A percentile compares a stretch with the other conserved stretches of the same genome.
These are phyloP conservation scores for Hemiprocne comata DNA, from an alignment of 2,113 vertebrate species.

Conservation along the genomic window DNA sequence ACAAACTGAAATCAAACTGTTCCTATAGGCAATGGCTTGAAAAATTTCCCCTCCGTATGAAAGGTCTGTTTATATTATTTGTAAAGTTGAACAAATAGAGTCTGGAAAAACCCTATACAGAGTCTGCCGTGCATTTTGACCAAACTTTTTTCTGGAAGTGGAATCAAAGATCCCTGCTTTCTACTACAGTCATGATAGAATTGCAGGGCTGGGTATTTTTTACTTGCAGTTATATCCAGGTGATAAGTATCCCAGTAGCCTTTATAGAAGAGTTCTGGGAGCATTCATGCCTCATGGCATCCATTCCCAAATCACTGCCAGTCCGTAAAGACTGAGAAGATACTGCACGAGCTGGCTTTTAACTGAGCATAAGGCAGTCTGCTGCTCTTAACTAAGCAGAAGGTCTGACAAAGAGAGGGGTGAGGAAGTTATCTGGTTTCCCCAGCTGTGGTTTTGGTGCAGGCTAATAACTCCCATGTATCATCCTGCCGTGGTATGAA, in stretches of 20 bases:
- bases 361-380: neutral
- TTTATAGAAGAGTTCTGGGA: constrained; percentile 3
- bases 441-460: constrained; percentile 78
- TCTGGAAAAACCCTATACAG: neutral
- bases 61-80: constrained; percentile 37
- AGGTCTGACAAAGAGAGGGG: constrained; percentile 39
- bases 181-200: neutral
- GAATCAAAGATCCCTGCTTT: neutral
- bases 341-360: neutral
- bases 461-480: constrained; percentile 84
- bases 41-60: constrained; percentile 6
- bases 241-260: neutral
- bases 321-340: neutral
- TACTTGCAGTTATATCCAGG: neutral
- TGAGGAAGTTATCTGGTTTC: constrained; percentile 76
- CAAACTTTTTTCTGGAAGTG: neutral
- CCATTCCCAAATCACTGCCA: neutral
- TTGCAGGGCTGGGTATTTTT: neutral
- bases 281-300: neutral
- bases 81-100: neutral
- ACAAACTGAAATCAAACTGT: constrained; percentile 53
- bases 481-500: constrained; percentile 80
- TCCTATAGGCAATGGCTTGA: constrained; percentile 52
- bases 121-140: neutral
- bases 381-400: neutral